Evolutionary conservation across 1,140 invertebrate species (phyloP).

Genomic region (Drosophila virilis): DNA sequence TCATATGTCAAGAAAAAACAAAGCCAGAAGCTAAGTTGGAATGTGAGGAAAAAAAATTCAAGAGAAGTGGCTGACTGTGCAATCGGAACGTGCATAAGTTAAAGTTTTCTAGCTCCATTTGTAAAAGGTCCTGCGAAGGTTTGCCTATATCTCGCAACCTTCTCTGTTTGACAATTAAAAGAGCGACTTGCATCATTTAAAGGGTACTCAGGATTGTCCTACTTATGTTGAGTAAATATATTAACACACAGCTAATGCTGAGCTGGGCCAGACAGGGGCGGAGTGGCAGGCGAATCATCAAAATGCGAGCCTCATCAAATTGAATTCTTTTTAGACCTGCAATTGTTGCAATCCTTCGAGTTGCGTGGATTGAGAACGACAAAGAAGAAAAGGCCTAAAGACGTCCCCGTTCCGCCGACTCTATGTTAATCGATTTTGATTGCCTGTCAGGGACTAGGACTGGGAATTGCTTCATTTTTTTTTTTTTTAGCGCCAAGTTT

Average conservation of each 20-base stretch:
- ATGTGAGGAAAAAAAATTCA: slow-evolving; percentile 65
- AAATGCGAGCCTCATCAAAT: background rate
- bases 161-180: slow-evolving; percentile 11
- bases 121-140: slow-evolving; percentile 17
- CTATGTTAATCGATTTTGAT: slow-evolving; percentile 24
- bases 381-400: too few relatives aligned
- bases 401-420: slow-evolving; percentile 23
- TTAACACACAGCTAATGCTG: background rate
- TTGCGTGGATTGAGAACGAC: too few relatives aligned
- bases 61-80: slow-evolving; percentile 72
- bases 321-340: background rate
- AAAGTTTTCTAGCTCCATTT: slow-evolving; percentile 37
- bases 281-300: too few relatives aligned
- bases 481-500: background rate
- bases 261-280: background rate
- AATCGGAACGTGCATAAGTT: slow-evolving; percentile 70
- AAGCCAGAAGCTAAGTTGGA: slow-evolving; percentile 69
- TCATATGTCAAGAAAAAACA: slow-evolving; percentile 71
- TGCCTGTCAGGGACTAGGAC: background rate
- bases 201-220: too few relatives aligned
- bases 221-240: background rate
- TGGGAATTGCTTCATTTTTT: too few relatives aligned
- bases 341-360: background rate
- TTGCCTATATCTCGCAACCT: background rate
- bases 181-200: too few relatives aligned